Conservation (phyloP, 2,888 invertebrate species). For the Petrolisthes manimaculis region DNA sequence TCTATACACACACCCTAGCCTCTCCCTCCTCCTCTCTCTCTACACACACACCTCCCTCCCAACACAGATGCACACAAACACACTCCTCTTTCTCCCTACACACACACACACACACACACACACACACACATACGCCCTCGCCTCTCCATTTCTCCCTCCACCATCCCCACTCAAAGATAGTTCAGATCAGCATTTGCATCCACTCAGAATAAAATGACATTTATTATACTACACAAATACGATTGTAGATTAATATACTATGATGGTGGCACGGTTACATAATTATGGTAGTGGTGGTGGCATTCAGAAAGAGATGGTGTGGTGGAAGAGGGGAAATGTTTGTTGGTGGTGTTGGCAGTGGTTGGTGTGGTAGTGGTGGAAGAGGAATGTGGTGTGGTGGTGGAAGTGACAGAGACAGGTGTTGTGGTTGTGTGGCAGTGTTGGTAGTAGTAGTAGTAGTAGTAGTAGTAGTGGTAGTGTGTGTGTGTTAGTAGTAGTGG, state of each 20-base stretch:
- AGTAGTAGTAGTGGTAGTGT: background rate
- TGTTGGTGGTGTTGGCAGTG: background rate
- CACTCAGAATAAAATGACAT: too few relatives aligned
- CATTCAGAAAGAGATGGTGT: background rate
- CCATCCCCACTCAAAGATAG: too few relatives aligned
- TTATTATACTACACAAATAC: too few relatives aligned
- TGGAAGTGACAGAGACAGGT: background rate
- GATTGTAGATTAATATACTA: too few relatives aligned
- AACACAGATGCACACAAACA: background rate
- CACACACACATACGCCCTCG: background rate
- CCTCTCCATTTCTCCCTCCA: background rate
- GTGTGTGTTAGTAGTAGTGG: background rate
- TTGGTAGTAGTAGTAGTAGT: background rate
- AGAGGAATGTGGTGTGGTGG: constrained; percentile 3
- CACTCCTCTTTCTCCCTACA: background rate
- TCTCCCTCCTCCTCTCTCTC: background rate
- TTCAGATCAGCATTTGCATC: too few relatives aligned
- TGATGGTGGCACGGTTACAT: too few relatives aligned
- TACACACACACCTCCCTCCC: background rate
- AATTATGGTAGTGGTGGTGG: too few relatives aligned
- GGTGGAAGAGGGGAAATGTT: background rate
- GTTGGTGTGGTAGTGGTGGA: background rate
- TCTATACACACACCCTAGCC: background rate
- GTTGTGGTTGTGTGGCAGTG: background rate
- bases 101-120: background rate